These are phyloP conservation scores for Electrona antarctica DNA, from an alignment of 2,113 vertebrate species.

Conservation along the genomic window DNA sequence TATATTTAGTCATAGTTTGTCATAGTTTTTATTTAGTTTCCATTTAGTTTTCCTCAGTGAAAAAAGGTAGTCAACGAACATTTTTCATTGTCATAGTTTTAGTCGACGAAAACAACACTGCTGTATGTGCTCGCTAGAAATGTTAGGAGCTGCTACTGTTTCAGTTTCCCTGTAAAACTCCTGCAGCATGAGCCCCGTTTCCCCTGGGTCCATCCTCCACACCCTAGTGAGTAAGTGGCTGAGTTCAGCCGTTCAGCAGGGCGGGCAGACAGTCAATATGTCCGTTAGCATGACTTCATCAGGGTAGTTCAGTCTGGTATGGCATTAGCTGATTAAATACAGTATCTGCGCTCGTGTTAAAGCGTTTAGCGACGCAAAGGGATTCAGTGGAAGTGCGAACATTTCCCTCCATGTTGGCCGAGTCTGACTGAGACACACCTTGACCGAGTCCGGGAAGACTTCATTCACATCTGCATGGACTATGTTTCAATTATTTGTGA, in stretches of 20 bases:
- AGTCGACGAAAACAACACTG: too few relatives aligned
- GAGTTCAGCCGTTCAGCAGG: conserved; percentile 53
- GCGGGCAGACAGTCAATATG: conserved; percentile 47
- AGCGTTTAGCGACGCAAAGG: conserved; percentile 10
- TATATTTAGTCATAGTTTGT: too few relatives aligned
- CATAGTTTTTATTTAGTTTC: too few relatives aligned
- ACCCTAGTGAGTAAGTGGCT: conserved; percentile 55
- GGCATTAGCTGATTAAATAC: conserved; percentile 76
- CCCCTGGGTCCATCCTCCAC: conserved; percentile 24
- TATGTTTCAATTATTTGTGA: neutral
- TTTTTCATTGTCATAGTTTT: too few relatives aligned
- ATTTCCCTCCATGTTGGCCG: conserved; percentile 2
- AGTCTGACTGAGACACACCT: neutral
- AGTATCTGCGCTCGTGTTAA: conserved; percentile 28
- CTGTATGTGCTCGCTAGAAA: too few relatives aligned
- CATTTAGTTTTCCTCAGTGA: too few relatives aligned
- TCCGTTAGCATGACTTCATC: conserved; percentile 58
- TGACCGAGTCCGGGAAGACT: conserved; percentile 5
- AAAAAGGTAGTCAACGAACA: too few relatives aligned
- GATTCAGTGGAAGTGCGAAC: neutral
- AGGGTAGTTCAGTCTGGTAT: conserved; percentile 33
- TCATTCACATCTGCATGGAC: neutral
- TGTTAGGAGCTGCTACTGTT: conserved; percentile 12
- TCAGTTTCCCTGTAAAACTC: conserved; percentile 48
- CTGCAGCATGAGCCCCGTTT: conserved; percentile 52